Evolutionary conservation across 2,888 invertebrate species (phyloP).

Genomic region (Pyralis farinalis): DNA sequence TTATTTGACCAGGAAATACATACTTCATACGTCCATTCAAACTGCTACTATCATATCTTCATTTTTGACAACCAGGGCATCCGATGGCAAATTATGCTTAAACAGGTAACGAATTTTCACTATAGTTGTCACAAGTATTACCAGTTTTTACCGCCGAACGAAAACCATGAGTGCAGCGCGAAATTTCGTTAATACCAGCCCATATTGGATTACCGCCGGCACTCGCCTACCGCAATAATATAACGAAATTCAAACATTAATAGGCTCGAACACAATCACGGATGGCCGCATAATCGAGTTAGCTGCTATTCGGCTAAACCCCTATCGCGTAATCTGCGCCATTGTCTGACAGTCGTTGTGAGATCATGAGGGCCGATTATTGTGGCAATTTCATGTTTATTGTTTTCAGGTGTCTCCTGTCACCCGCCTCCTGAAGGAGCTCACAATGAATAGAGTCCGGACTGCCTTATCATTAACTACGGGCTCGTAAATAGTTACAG

Average conservation of each 20-base stretch:
- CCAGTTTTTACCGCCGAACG: conserved; percentile 30
- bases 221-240: conserved; percentile 68
- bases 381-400: conserved; percentile 76
- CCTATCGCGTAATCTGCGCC: conserved; percentile 75
- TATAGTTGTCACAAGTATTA: conserved; percentile 34
- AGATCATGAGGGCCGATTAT: conserved; percentile 77
- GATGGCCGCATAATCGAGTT: conserved; percentile 79
- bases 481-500: conserved; percentile 47
- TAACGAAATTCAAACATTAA: conserved; percentile 80
- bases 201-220: conserved; percentile 68
- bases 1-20: no score
- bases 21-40: no score
- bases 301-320: conserved; percentile 77
- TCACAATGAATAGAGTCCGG: conserved; percentile 46
- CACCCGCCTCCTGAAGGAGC: conserved; percentile 46
- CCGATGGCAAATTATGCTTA: no score
- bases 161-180: conserved; percentile 44
- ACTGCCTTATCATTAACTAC: conserved; percentile 41
- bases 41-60: no score
- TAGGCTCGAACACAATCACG: conserved; percentile 78
- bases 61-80: no score
- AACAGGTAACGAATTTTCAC: no score
- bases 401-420: conserved; percentile 73
- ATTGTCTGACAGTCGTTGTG: conserved; percentile 71
- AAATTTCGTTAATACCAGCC: conserved; percentile 64